phyloP scores from a whole-genome alignment of 1,140 invertebrate genomes.

The Microvelia longipes region DNA sequence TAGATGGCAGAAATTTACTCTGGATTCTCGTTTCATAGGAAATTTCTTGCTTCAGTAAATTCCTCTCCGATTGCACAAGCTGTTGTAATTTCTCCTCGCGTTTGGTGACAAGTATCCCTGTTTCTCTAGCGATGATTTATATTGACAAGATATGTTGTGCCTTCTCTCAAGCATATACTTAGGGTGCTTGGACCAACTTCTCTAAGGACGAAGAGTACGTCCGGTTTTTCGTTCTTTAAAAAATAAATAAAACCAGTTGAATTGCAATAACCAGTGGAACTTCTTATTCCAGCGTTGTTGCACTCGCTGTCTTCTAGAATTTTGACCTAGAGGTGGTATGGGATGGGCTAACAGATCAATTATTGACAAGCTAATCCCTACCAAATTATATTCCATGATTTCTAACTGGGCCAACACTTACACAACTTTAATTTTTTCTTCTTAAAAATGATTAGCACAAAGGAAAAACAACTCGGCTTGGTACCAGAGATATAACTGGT shows the following conservation, averaged over 20 bases:
- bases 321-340: constrained; percentile 44
- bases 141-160: background rate
- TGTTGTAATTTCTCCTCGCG: background rate
- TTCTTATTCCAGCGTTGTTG: constrained; percentile 47
- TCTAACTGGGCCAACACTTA: constrained; percentile 8
- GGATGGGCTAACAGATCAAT: constrained; percentile 39
- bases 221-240: background rate
- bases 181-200: background rate
- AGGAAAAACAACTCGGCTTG: background rate
- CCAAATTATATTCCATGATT: background rate
- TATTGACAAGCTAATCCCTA: constrained; percentile 43
- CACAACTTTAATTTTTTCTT: background rate
- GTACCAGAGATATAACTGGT: constrained; percentile 2
- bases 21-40: background rate
- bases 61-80: background rate
- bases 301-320: constrained; percentile 39
- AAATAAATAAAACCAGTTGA: constrained; percentile 31
- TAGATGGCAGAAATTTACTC: background rate
- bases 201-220: background rate
- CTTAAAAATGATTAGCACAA: background rate
- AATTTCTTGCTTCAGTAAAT: background rate
- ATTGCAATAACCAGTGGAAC: constrained; percentile 38
- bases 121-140: background rate
- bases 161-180: background rate
- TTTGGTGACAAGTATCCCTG: background rate